These are phyloP conservation scores for Rhingia campestris DNA, from an alignment of 2,888 invertebrate genomes.

Conservation along the genomic window DNA sequence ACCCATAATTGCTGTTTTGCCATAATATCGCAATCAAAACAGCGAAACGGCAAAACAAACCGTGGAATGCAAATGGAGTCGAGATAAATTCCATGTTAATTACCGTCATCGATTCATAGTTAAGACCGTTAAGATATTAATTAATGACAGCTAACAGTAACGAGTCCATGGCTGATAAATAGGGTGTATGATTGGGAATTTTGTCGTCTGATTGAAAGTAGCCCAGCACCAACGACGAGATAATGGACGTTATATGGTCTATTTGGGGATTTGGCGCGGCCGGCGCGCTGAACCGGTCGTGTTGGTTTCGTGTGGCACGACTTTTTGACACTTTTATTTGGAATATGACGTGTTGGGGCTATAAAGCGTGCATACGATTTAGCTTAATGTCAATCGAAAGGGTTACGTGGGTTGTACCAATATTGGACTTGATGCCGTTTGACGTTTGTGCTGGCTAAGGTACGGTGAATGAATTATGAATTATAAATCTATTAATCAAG, in stretches of 20 bases:
- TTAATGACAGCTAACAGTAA: conserved; percentile 65
- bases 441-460: conserved; percentile 17
- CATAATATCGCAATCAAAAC: conserved; percentile 37
- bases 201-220: conserved; percentile 64
- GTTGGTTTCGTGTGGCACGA: conserved; percentile 42
- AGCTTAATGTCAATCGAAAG: conserved; percentile 32
- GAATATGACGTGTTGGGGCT: conserved; percentile 23
- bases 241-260: conserved; percentile 27
- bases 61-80: conserved; percentile 61
- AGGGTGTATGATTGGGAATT: conserved; percentile 64
- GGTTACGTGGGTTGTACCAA: conserved; percentile 30
- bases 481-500: conserved; percentile 24
- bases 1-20: conserved; percentile 42
- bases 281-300: conserved; percentile 12
- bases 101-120: conserved; percentile 66
- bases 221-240: conserved; percentile 29
- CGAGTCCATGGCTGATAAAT: conserved; percentile 70
- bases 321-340: conserved; percentile 54
- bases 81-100: conserved; percentile 70
- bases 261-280: conserved; percentile 35
- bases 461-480: conserved; percentile 32
- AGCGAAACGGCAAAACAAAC: conserved; percentile 11
- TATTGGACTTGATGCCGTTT: conserved; percentile 26
- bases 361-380: conserved; percentile 34
- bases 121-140: conserved; percentile 69